Evolutionary conservation across 2,113 vertebrate species (phyloP).

Genomic region (Glareola pratincola): DNA sequence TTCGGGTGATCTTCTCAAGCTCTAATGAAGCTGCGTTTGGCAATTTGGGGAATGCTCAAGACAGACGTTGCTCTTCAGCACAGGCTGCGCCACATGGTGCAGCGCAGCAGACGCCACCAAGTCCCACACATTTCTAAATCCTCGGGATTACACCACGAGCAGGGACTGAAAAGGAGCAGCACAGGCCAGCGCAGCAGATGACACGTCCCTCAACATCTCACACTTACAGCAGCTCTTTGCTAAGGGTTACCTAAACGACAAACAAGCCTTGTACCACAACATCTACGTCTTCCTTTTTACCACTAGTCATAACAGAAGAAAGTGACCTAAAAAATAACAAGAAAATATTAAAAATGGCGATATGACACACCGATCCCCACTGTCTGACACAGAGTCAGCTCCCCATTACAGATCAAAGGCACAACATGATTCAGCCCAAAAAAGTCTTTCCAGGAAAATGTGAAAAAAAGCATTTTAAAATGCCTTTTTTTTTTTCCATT

Average conservation of each 20-base stretch:
- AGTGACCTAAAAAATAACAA: background rate
- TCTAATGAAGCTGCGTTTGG: background rate
- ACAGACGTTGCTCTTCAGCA: background rate
- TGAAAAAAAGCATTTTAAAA: background rate
- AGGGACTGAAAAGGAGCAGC: background rate
- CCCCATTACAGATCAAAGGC: background rate
- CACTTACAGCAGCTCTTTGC: background rate
- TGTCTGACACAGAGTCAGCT: background rate
- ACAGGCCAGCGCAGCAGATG: background rate
- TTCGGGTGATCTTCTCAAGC: background rate
- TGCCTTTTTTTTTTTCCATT: background rate
- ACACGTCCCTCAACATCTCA: background rate
- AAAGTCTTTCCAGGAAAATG: background rate
- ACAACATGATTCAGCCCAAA: slow-evolving; percentile 6
- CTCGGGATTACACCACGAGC: background rate
- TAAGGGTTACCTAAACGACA: background rate
- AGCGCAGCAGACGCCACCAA: background rate
- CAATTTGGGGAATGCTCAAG: background rate
- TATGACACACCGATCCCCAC: background rate
- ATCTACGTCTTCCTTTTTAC: background rate
- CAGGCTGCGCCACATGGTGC: background rate
- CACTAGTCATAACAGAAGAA: background rate
- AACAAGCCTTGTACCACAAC: background rate
- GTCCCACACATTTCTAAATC: background rate
- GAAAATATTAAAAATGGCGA: background rate